phyloP scores from a whole-genome alignment of 2,888 invertebrate genomes.

The Spilarctia lutea region DNA sequence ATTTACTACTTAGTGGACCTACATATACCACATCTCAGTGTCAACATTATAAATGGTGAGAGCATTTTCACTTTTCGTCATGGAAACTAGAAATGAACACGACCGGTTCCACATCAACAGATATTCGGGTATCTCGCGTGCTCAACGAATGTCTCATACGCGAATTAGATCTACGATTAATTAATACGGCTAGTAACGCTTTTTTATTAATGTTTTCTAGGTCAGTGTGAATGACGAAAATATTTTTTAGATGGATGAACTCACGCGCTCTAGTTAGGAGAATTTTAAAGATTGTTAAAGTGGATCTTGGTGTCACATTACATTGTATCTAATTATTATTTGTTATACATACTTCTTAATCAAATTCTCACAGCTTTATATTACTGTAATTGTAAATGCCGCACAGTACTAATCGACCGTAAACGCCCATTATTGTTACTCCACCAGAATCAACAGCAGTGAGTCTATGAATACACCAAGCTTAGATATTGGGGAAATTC shows the following conservation, averaged over 20 bases:
- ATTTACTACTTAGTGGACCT: not conserved
- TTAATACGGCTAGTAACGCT: slow-evolving; percentile 57
- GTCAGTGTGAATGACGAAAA: slow-evolving; percentile 40
- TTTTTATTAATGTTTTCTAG: slow-evolving; percentile 54
- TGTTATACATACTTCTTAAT: not conserved
- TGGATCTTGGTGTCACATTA: slow-evolving; percentile 11
- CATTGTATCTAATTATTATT: not conserved
- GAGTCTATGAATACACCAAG: not conserved
- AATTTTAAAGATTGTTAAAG: slow-evolving; percentile 11
- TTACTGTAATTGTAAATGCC: not conserved
- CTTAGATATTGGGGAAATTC: too few relatives aligned
- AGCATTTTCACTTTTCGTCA: slow-evolving; percentile 77
- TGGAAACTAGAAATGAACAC: slow-evolving; percentile 60
- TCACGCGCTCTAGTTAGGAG: slow-evolving; percentile 29
- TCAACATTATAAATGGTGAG: slow-evolving; percentile 45
- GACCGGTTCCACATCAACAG: slow-evolving; percentile 59
- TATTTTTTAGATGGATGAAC: slow-evolving; percentile 35
- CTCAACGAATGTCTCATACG: slow-evolving; percentile 29
- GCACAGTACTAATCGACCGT: not conserved
- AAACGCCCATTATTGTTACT: not conserved
- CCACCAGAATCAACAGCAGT: not conserved
- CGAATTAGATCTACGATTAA: slow-evolving; percentile 57
- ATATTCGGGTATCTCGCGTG: slow-evolving; percentile 40
- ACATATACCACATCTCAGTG: not conserved
- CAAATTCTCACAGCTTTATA: not conserved